Base-by-base conservation (phyloP, 2,797 vertebrate genomes). In the Sebastes iracundus region DNA sequence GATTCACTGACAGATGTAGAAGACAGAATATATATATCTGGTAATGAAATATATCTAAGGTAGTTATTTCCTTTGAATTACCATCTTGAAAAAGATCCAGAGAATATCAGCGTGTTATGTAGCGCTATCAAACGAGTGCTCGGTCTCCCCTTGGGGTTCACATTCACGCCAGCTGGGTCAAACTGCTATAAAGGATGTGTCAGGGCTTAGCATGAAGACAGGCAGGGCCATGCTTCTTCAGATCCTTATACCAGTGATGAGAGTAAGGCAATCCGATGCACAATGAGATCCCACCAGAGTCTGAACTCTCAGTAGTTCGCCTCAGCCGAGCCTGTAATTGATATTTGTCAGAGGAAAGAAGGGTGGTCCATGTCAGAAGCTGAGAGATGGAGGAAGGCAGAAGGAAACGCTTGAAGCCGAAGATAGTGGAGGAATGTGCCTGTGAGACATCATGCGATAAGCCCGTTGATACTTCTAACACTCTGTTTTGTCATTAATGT, bases 311-410 rank as follows among this genome's bases (percentile, higher is more conserved):
- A 75, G 83, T 90, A 90, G 72, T 80, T 88, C 58, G 35, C 76
- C 81, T 85, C 80, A 87, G 83, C 77, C 63, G 59, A 77, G 85
- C 78, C 83, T 91, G 85, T 94, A 92, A 94, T 93, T 92, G 92
- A 93, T 93, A 92, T 92, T 82, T 91, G 88, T 93, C 85, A 75
- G 85, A 85, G 81, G 72, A 61, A 85, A 42, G 14, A 85, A 84
- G 80, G 78, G 86, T 85, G 87, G 87, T 88, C 90, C 76, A 66
- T 91, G 88, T 90, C 78, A 75, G 46, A 53, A 81, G 84, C 83
- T 63, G 70, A 65, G 72, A 88, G 72, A 71, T 25, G 46, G 64
- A 73, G 38, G 18, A 58, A 74, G 64, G 73, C 42, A 75, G 68
- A 25, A 53, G 75, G 72, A 65, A 59, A 75, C 0, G 7, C 22